These are phyloP conservation scores for Sitobion miscanthi DNA, from an alignment of 1,140 invertebrate genomes.

Conservation along the genomic window DNA sequence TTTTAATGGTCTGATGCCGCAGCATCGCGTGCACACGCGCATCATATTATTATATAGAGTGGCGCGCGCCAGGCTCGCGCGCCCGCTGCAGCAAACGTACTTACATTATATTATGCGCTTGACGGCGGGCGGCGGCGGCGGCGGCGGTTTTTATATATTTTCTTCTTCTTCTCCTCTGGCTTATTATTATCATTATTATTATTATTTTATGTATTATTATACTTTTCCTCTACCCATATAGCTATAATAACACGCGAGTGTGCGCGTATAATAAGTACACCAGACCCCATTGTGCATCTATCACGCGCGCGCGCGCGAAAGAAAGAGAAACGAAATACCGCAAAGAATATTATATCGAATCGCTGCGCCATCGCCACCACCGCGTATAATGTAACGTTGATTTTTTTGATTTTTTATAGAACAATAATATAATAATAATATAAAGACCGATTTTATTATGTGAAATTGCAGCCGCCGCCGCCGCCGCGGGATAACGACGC, in stretches of 20 bases:
- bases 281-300: conserved; percentile 44
- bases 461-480: not conserved
- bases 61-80: conserved; percentile 20
- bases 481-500: conserved; percentile 12
- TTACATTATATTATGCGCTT: not conserved
- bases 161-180: not conserved
- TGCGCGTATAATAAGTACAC: not conserved
- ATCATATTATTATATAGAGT: conserved; percentile 20
- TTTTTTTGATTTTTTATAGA: not conserved
- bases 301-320: not conserved
- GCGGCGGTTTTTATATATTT: conserved; percentile 18
- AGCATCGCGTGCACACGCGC: not conserved
- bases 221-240: not conserved
- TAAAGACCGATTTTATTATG: conserved; percentile 41
- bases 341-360: conserved; percentile 32
- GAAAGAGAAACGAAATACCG: not conserved
- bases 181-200: conserved; percentile 19
- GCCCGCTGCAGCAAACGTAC: not conserved
- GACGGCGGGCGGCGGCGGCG: not conserved
- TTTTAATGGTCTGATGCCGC: conserved; percentile 38
- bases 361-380: not conserved
- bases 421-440: conserved; percentile 29
- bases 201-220: not conserved
- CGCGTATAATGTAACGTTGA: not conserved
- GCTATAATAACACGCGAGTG: not conserved